These are phyloP conservation scores for Seladonia tumulorum DNA, from an alignment of 2,888 invertebrate genomes.

Conservation along the genomic window DNA sequence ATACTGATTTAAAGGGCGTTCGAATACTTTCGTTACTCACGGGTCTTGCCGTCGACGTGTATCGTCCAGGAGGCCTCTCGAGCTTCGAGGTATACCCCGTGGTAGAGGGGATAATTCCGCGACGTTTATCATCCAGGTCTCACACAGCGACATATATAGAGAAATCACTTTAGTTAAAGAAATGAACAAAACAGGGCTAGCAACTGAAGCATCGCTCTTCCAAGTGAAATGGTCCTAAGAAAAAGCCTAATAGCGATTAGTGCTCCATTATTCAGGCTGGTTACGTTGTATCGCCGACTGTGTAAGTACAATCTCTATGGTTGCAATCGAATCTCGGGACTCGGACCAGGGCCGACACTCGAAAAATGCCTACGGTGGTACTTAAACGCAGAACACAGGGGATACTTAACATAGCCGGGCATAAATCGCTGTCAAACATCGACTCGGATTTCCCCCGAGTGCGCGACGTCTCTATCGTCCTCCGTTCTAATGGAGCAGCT, in stretches of 20 bases:
- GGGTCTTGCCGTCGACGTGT: too few species aligned
- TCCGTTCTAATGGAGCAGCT: conserved; percentile 8
- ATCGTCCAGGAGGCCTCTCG: too few species aligned
- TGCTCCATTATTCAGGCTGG: neutral
- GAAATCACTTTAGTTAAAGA: too few species aligned
- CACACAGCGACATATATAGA: too few species aligned
- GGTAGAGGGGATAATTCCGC: too few species aligned
- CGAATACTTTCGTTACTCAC: too few species aligned
- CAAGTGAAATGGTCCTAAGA: neutral
- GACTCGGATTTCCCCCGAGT: neutral
- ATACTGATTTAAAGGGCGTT: too few species aligned
- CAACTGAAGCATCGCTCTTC: too few species aligned
- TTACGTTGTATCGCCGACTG: neutral
- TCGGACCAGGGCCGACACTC: neutral
- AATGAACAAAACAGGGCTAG: too few species aligned
- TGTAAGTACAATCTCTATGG: neutral
- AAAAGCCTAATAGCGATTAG: neutral
- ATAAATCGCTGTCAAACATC: conserved; percentile 18
- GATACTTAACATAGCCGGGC: neutral
- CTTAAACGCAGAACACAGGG: conserved; percentile 9
- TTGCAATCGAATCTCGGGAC: neutral
- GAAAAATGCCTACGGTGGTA: neutral
- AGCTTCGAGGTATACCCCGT: too few species aligned
- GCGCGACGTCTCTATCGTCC: conserved; percentile 2
- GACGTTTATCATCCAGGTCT: too few species aligned